phyloP scores from a whole-genome alignment of 2,888 invertebrate genomes.

The Drosophila anceps region DNA sequence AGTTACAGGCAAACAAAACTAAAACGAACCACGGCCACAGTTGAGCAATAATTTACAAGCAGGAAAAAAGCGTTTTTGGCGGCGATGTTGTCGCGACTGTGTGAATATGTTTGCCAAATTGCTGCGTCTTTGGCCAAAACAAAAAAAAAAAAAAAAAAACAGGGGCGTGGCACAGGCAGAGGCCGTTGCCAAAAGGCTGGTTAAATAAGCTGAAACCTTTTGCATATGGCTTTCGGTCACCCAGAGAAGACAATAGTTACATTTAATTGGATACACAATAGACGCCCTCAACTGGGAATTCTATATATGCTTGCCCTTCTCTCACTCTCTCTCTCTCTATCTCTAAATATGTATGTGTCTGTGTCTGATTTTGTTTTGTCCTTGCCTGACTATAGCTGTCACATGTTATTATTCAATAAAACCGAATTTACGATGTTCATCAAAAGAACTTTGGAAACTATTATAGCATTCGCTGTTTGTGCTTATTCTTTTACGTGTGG shows the following conservation, averaged over 20 bases:
- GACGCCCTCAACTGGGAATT: constrained; percentile 5
- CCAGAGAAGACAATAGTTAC: not conserved
- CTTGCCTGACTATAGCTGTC: constrained; percentile 46
- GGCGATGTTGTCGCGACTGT: constrained; percentile 48
- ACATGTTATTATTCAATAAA: constrained; percentile 50
- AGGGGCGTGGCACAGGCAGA: constrained; percentile 29
- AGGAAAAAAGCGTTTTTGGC: constrained; percentile 49
- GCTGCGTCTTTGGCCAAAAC: constrained; percentile 58
- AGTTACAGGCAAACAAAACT: constrained; percentile 23
- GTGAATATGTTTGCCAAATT: constrained; percentile 68
- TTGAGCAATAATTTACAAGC: constrained; percentile 40
- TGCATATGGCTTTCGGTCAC: constrained; percentile 6
- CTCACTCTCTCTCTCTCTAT: not conserved
- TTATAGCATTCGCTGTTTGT: constrained; percentile 40
- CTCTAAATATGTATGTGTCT: not conserved
- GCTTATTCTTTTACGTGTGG: constrained; percentile 20
- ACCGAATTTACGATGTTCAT: constrained; percentile 56
- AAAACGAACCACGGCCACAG: constrained; percentile 29
- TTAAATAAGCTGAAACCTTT: constrained; percentile 30
- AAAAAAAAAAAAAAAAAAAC: constrained; percentile 49
- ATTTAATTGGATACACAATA: constrained; percentile 9
- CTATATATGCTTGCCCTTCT: not conserved
- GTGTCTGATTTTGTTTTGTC: not conserved
- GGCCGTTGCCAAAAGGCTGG: constrained; percentile 34
- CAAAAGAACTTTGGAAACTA: constrained; percentile 51